phyloP scores from a whole-genome alignment of 1,140 invertebrate species.

The Atta colombica region DNA sequence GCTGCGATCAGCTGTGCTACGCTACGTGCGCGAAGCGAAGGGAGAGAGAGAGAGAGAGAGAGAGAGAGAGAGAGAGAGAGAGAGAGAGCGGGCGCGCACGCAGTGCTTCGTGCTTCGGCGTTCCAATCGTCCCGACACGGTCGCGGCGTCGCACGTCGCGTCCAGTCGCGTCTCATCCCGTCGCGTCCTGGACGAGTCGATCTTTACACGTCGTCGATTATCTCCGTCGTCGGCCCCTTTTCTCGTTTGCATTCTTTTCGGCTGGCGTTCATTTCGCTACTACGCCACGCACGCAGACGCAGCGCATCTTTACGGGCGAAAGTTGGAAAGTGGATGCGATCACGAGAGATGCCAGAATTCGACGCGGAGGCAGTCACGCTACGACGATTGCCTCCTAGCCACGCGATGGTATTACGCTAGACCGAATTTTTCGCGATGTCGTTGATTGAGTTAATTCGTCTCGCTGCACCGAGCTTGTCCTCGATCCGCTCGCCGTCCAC shows the following conservation, averaged over 20 bases:
- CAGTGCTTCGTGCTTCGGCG: background rate
- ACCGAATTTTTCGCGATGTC: constrained; percentile 8
- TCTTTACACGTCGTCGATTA: background rate
- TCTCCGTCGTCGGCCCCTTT: background rate
- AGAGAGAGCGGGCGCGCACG: background rate
- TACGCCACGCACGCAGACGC: background rate
- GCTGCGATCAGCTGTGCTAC: constrained; percentile 28
- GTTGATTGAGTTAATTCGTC: background rate
- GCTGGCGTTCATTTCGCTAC: background rate
- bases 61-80: background rate
- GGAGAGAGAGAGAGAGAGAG: background rate
- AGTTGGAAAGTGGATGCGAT: constrained; percentile 24
- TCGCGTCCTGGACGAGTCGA: constrained; percentile 33
- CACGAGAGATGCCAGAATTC: constrained; percentile 27
- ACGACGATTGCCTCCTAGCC: constrained; percentile 19
- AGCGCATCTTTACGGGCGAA: background rate
- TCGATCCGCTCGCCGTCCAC: background rate
- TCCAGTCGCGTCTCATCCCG: background rate
- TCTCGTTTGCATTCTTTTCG: background rate
- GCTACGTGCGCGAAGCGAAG: background rate
- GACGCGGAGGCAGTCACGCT: constrained; percentile 18
- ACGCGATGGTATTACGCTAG: background rate
- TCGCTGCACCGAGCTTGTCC: background rate
- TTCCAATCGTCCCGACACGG: background rate
- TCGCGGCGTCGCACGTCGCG: constrained; percentile 12